These are phyloP conservation scores for Leptodirus hochenwartii DNA, from an alignment of 2,888 invertebrate species.

Conservation along the genomic window DNA sequence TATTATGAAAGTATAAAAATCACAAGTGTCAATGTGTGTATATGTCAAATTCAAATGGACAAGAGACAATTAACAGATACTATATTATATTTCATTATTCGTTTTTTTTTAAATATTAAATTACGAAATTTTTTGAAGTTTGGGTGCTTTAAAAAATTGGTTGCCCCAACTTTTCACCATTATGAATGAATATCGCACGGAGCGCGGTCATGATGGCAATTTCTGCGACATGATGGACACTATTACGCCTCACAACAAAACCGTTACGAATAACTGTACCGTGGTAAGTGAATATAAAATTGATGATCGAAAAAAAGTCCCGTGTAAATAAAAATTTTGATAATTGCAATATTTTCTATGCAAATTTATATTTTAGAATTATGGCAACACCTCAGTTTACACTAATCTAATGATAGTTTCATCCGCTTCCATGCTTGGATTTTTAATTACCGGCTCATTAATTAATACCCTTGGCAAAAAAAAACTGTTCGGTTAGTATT, in stretches of 20 bases:
- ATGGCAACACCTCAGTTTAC: slow-evolving; percentile 31
- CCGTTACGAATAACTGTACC: slow-evolving; percentile 18
- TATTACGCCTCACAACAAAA: slow-evolving; percentile 17
- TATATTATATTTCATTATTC: no score
- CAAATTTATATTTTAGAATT: slow-evolving; percentile 21
- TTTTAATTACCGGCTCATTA: slow-evolving; percentile 36
- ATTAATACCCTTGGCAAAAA: slow-evolving; percentile 34
- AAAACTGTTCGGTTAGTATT: slow-evolving; percentile 31
- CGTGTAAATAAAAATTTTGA: no score
- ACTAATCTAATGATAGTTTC: slow-evolving; percentile 51
- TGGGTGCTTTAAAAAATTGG: slow-evolving; percentile 73
- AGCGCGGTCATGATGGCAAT: slow-evolving; percentile 19
- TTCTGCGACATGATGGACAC: slow-evolving; percentile 33
- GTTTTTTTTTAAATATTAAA: no score
- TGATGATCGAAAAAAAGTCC: no score
- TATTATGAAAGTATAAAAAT: no score
- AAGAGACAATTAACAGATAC: no score
- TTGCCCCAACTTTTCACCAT: slow-evolving; percentile 70
- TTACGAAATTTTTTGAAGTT: slow-evolving; percentile 25
- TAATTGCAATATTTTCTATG: slow-evolving; percentile 7
- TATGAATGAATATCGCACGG: slow-evolving; percentile 28
- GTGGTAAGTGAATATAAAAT: slow-evolving; percentile 18
- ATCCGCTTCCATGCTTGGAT: slow-evolving; percentile 39
- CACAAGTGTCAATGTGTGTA: no score
- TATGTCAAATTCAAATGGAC: no score